Base-by-base conservation (phyloP, 2,888 invertebrate genomes). In the Thera obeliscata region DNA sequence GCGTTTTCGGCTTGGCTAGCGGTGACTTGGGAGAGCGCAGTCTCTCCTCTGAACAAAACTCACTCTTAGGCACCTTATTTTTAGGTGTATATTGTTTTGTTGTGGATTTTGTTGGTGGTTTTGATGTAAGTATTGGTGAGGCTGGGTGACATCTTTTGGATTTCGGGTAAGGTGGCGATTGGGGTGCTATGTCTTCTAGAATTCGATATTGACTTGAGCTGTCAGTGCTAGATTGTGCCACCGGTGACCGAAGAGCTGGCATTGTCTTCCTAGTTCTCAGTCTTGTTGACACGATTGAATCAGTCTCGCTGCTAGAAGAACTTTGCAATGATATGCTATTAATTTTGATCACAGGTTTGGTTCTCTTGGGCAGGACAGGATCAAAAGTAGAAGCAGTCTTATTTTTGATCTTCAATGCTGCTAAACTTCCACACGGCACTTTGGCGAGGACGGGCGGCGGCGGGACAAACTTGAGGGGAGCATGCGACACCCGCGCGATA, bases 11-110 rank as follows among this genome's bases (percentile, higher is more conserved):
- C 2, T 68, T 52, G 57, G 79, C 77, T 0, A 69, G 63, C 0
- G 74, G 73, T 12, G 78, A 77, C 66, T 85, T 87, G 0, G 92
- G 90, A n/a, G 91, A 89, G 3, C 89, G 70, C 1, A 92, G 77
- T 61, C 78, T 85, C 66, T 91, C 89, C 61, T 91, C 90, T 0
- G 90, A 88, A 50, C 81, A 86, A 0, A 88, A 93, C 73, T 88
- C 91, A 75, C 89, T 90, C 70, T 85, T 89, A 2, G 90, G 90
- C 33, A 89, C 74, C 2, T 74, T 70, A 46, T 79, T 84, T 41
- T 79, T 82, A 22, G 87, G 87, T 48, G 87, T 88, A n/a, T 56
- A 60, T 55, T 55, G 64, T 35, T 54, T 55, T 2, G 41, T 5
- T 9, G 56, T 71, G 22, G 52, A 62, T 43, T 67, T 72, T 43